Percentiles rank a stretch among this genome's conserved stretches.
These are phyloP conservation scores for Chaenocephalus aceratus DNA, from an alignment of 2,113 vertebrate species.

Conservation along the genomic window DNA sequence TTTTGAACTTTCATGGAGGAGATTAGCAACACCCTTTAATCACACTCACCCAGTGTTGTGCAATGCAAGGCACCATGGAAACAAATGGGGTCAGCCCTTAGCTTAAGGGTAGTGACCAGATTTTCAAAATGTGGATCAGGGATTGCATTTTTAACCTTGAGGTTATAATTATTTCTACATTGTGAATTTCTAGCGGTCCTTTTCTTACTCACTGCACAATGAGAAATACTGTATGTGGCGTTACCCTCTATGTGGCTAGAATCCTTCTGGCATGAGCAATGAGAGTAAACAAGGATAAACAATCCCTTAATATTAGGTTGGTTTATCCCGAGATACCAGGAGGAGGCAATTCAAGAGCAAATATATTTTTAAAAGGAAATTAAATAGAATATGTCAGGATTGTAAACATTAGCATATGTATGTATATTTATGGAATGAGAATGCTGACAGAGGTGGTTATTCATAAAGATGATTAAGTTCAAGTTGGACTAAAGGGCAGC, in stretches of 20 bases:
- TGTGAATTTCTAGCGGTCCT: conserved; percentile 1
- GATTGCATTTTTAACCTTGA: background rate
- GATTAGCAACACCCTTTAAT: conserved; percentile 9
- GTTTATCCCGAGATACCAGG: background rate
- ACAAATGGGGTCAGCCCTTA: conserved; percentile 32
- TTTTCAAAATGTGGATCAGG: conserved; percentile 12
- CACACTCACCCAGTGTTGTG: background rate
- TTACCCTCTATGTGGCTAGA: conserved; percentile 9
- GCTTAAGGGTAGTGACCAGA: conserved; percentile 8
- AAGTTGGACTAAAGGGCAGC: background rate
- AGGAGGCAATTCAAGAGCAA: background rate
- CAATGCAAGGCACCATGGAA: conserved; percentile 2
- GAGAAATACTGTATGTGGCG: background rate
- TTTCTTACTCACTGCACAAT: background rate
- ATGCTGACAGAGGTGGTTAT: background rate
- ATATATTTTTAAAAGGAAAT: background rate
- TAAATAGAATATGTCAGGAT: background rate
- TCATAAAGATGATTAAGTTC: background rate
- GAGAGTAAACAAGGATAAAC: background rate
- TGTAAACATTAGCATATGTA: background rate
- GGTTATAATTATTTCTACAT: conserved; percentile 3
- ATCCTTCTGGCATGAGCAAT: conserved; percentile 1
- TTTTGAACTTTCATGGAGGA: conserved; percentile 29
- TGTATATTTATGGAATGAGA: background rate
- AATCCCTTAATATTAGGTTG: background rate